Evolutionary conservation across 2,113 vertebrate species (phyloP).

Genomic region (Pterocles orientalis): DNA sequence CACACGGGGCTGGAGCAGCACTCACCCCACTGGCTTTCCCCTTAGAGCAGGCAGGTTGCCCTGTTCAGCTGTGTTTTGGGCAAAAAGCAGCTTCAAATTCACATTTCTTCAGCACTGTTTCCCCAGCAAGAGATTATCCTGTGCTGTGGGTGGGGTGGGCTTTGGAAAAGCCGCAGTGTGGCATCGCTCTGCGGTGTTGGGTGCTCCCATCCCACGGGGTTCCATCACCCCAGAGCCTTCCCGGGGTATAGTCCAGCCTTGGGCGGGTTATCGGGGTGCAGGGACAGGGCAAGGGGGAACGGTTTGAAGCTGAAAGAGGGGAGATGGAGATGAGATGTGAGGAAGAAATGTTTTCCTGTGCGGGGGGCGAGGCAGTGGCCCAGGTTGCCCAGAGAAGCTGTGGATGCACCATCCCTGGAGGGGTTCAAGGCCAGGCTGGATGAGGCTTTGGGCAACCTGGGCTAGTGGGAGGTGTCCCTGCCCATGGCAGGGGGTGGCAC

Average conservation of each 20-base stretch:
- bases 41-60: not conserved
- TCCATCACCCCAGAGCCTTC: not conserved
- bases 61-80: not conserved
- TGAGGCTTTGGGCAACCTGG: too few relatives aligned
- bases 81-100: not conserved
- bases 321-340: too few relatives aligned
- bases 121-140: accelerated
- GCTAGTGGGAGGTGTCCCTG: too few relatives aligned
- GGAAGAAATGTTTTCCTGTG: too few relatives aligned
- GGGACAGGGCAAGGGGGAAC: too few relatives aligned
- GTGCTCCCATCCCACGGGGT: accelerated
- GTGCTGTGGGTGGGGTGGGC: not conserved
- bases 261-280: too few relatives aligned
- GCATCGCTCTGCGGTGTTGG: accelerated
- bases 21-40: not conserved
- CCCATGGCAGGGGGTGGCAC: too few relatives aligned
- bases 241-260: not conserved
- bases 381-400: too few relatives aligned
- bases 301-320: too few relatives aligned
- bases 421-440: too few relatives aligned
- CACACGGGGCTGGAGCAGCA: accelerated
- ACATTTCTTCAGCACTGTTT: not conserved
- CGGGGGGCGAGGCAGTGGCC: too few relatives aligned
- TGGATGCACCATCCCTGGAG: too few relatives aligned
- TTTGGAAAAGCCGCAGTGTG: not conserved